Percentiles rank a stretch among this genome's conserved stretches.
Conservation (phyloP, 2,888 invertebrate genomes). For the Cremastinae sp. region DNA sequence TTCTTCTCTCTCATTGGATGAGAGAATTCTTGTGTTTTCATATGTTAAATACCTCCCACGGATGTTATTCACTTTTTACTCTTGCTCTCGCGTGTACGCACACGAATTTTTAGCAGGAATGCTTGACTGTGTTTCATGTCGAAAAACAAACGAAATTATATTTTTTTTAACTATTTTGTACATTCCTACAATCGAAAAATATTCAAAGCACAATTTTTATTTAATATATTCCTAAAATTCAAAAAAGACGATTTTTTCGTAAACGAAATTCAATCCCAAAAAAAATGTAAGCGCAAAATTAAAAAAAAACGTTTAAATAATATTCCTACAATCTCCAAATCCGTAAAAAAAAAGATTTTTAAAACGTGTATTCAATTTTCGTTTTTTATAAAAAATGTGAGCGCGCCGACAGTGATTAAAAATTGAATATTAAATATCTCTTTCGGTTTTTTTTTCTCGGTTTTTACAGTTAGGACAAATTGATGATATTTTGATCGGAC, state of each 20-base stretch:
- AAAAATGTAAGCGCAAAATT: too few species aligned
- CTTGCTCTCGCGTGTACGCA: slow-evolving; percentile 51
- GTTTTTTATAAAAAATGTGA: too few species aligned
- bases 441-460: slow-evolving; percentile 8
- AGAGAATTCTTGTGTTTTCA: slow-evolving; percentile 38
- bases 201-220: slow-evolving; percentile 35
- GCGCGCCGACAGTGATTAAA: too few species aligned
- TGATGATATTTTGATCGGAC: slow-evolving; percentile 38
- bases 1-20: slow-evolving; percentile 29
- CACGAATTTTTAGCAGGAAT: slow-evolving; percentile 34
- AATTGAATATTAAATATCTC: not conserved
- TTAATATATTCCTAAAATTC: too few species aligned
- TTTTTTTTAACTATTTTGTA: too few species aligned
- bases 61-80: slow-evolving; percentile 34
- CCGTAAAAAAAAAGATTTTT: too few species aligned
- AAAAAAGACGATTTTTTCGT: too few species aligned
- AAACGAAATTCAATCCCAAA: too few species aligned
- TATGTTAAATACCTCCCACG: slow-evolving; percentile 61
- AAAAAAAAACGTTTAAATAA: too few species aligned
- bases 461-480: slow-evolving; percentile 27
- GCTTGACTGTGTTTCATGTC: slow-evolving; percentile 56
- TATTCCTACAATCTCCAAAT: too few species aligned
- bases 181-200: too few species aligned
- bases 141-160: slow-evolving; percentile 65
- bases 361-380: too few species aligned